Percentiles rank a stretch among this genome's conserved stretches.
phyloP scores from a whole-genome alignment of 2,888 invertebrate species.

The Autographa gamma region DNA sequence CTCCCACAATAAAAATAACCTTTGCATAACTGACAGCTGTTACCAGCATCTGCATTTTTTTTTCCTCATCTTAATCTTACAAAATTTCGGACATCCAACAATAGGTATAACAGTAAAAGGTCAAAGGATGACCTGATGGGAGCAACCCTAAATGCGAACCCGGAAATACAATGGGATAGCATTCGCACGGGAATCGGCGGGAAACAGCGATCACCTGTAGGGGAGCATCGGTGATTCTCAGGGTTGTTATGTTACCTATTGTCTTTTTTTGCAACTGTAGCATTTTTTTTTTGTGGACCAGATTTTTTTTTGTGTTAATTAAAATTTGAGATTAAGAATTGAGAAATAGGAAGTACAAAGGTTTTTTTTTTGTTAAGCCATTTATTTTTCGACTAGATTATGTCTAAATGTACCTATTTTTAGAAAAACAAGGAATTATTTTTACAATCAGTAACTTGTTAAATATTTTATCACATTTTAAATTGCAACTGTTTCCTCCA shows the following conservation, averaged over 20 bases:
- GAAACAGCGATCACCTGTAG: constrained; percentile 24
- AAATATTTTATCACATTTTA: too few species aligned
- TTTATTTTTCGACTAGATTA: too few species aligned
- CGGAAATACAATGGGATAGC: constrained; percentile 49
- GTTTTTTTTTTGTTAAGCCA: too few species aligned
- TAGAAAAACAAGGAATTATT: too few species aligned
- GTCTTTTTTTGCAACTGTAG: neutral
- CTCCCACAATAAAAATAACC: too few species aligned
- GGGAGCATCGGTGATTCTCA: neutral
- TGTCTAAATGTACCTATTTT: too few species aligned
- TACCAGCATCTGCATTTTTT: neutral
- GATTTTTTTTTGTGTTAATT: neutral
- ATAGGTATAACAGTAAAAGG: constrained; percentile 21
- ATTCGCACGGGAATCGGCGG: constrained; percentile 52
- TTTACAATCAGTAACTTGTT: too few species aligned
- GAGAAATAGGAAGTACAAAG: too few species aligned
- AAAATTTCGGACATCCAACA: neutral
- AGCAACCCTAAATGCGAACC: constrained; percentile 37
- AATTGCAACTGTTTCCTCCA: too few species aligned
- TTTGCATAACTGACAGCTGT: neutral
- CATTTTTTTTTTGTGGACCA: neutral
- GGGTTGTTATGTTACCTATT: neutral
- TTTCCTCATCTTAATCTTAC: neutral
- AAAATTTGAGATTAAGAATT: neutral
- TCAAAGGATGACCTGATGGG: constrained; percentile 42